A percentile compares a stretch with the other conserved stretches of the same genome.
These are phyloP conservation scores for Brachyhypopomus occidentalis DNA, from an alignment of 2,113 vertebrate species.

Conservation along the genomic window DNA sequence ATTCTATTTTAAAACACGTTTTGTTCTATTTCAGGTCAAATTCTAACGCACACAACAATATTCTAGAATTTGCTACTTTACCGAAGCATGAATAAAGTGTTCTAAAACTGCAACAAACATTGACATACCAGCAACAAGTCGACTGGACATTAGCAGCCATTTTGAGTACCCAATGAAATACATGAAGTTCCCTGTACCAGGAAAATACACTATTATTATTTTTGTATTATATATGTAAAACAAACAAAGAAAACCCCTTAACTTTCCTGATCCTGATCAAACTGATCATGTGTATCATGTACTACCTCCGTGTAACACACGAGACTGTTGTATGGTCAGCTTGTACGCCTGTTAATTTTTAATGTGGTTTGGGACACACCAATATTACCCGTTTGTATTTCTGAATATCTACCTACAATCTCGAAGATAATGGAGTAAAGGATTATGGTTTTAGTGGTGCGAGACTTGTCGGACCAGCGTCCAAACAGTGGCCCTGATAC, in stretches of 20 bases:
- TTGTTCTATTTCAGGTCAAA: too few species aligned
- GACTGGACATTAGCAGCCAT: slow-evolving; percentile 81
- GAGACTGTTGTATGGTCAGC: not conserved
- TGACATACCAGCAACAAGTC: slow-evolving; percentile 79
- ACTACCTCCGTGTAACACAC: not conserved
- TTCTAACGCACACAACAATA: too few species aligned
- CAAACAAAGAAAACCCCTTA: too few species aligned
- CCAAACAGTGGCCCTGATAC: slow-evolving; percentile 79
- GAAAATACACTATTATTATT: not conserved
- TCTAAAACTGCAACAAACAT: too few species aligned
- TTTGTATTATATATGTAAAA: not conserved
- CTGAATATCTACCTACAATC: slow-evolving; percentile 73
- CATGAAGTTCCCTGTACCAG: slow-evolving; percentile 80
- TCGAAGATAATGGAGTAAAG: slow-evolving; percentile 82
- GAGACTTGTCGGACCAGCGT: slow-evolving; percentile 76
- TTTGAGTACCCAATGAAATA: slow-evolving; percentile 83
- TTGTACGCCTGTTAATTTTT: not conserved
- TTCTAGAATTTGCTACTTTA: not conserved
- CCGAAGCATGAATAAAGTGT: too few species aligned
- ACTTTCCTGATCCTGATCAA: too few species aligned
- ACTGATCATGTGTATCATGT: too few species aligned
- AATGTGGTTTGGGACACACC: not conserved
- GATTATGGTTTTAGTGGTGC: slow-evolving; percentile 76
- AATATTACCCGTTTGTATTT: not conserved
- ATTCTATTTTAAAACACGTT: too few species aligned